Base-by-base conservation (phyloP, 2,797 vertebrate species). In the Gastrophryne carolinensis region DNA sequence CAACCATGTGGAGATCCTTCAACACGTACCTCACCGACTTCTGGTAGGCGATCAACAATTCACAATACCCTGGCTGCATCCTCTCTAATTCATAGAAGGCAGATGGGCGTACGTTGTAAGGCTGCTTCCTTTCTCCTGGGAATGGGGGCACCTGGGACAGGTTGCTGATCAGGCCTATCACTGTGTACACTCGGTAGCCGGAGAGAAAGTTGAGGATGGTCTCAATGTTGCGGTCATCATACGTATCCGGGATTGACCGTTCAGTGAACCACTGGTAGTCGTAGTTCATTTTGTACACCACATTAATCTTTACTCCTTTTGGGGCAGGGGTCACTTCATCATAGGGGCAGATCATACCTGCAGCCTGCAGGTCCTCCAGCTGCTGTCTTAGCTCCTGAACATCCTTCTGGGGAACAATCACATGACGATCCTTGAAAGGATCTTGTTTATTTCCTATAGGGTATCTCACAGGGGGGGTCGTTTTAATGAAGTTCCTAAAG, bases 51-150 rank as follows among this genome's bases (percentile, higher is more conserved):
- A 15, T 30, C 15, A 61, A 23, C 29, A 3, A 10, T 8, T 60
- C 27, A 7, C 27, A 32, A 32, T 44, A 57, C 1, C 37, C 54
- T 2, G 53, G 67, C 8, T 44, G 67, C 26, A 58, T 32, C 54
- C 53, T 21, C 26, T 67, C 54, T 0, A 5, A 2, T 8, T 71
- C 64, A n/a, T 67, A 67, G 64, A 53, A 67, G 21, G 47, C 64
- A 4, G 37, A 21, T 0, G 69, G 69, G 29, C 39, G 32, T 7
- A 72, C 15, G 17, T 30, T 32, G 32, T 60, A 60, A 9, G 39
- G 56, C 0, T 52, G 7, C 6, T 61, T 44, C 13, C 57, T 41
- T 7, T 72, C 69, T 8, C 57, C 69, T 10, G 64, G 64, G 49
- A 10, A 67, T 1, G 1, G 5, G 4, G 49, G 49, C 2, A 54